Conservation (phyloP, 2,888 invertebrate genomes). For the Julus scanicus region DNA sequence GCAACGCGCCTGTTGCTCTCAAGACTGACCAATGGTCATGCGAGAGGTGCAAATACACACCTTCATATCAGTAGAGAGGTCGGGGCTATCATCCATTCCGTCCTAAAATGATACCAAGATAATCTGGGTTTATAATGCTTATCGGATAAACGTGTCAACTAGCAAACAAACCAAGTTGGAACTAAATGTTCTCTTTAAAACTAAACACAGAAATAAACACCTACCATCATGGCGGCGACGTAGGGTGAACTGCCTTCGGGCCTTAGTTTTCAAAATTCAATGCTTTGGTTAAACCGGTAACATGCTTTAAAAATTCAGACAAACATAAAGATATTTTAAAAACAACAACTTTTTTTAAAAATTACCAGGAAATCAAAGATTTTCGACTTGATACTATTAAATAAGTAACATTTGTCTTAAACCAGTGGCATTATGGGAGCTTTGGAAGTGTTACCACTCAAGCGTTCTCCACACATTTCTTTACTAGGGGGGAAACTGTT, state of each 20-base stretch:
- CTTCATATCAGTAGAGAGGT: conserved; percentile 53
- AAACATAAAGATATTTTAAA: background rate
- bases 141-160: background rate
- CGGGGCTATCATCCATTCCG: conserved; percentile 57
- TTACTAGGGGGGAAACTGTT: too few relatives aligned
- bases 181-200: background rate
- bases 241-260: background rate
- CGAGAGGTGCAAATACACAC: conserved; percentile 16
- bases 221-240: conserved; percentile 55
- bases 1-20: conserved; percentile 48
- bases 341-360: background rate
- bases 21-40: conserved; percentile 24
- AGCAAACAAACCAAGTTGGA: background rate
- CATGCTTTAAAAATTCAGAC: background rate
- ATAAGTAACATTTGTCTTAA: background rate
- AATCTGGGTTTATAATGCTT: background rate
- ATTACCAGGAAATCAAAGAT: background rate
- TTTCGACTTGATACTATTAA: background rate
- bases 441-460: background rate
- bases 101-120: conserved; percentile 53
- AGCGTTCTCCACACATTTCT: too few relatives aligned
- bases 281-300: background rate
- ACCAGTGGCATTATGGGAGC: background rate
- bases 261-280: background rate
- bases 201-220: conserved; percentile 6